A percentile compares a stretch with the other conserved stretches of the same genome.
These are phyloP conservation scores for Toxonevra muliebris DNA, from an alignment of 2,888 invertebrate genomes.

Conservation along the genomic window DNA sequence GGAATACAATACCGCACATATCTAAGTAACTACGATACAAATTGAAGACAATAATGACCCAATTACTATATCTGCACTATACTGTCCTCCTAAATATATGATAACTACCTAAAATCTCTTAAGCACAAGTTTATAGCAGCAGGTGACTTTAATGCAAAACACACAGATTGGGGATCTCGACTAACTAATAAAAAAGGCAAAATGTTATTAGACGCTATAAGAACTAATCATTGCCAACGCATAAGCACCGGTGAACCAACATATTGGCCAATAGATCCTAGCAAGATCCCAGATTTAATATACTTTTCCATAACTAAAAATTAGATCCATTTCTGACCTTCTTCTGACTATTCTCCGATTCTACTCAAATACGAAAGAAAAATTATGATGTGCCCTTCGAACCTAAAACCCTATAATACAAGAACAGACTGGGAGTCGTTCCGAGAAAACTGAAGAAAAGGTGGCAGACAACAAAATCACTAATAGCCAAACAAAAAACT, in stretches of 20 bases:
- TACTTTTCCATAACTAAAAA: constrained; percentile 15
- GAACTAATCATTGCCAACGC: too few relatives aligned
- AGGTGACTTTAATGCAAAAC: constrained; percentile 2
- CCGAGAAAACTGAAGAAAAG: too few relatives aligned
- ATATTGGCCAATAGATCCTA: constrained; percentile 21
- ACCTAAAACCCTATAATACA: too few relatives aligned
- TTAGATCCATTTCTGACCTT: constrained; percentile 14
- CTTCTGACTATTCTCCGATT: constrained; percentile 17
- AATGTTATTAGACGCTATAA: not conserved
- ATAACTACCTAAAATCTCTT: constrained; percentile 11
- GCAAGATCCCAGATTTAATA: constrained; percentile 21
- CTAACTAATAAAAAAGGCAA: constrained; percentile 18
- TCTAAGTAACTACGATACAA: constrained; percentile 23
- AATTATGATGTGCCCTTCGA: too few relatives aligned
- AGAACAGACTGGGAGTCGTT: too few relatives aligned
- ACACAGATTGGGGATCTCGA: constrained; percentile 27
- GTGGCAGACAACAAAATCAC: too few relatives aligned
- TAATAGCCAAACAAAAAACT: too few relatives aligned
- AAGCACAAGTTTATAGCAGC: constrained; percentile 10
- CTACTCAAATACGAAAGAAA: too few relatives aligned
- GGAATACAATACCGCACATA: constrained; percentile 7
- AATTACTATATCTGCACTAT: constrained; percentile 15
- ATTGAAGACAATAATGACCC: constrained; percentile 10
- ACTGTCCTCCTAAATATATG: constrained; percentile 28
- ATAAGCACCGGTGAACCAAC: constrained; percentile 20